Evolutionary conservation across 2,113 vertebrate species (phyloP).

Genomic region (Dicaeum eximium): DNA sequence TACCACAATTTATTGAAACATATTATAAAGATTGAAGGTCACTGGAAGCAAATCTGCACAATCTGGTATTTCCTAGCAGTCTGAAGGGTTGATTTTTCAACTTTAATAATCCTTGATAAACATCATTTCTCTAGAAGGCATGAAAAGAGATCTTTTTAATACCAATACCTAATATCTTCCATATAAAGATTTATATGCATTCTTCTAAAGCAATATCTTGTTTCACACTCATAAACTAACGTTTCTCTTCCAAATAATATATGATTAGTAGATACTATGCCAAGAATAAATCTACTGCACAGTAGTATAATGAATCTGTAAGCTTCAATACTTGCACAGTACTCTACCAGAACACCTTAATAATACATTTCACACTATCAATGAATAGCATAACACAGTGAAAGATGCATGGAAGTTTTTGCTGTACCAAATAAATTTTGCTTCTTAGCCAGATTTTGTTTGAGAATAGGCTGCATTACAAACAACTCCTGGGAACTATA

Average conservation of each 20-base stretch:
- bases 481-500: neutral
- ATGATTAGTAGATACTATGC: neutral
- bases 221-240: conserved; percentile 14
- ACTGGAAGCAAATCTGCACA: neutral
- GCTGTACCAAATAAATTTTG: neutral
- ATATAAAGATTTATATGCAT: neutral
- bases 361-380: neutral
- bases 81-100: neutral
- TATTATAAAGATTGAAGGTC: neutral
- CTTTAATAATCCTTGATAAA: neutral
- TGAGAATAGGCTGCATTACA: neutral
- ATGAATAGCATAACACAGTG: neutral
- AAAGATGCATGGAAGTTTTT: conserved; percentile 4
- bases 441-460: neutral
- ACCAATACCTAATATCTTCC: neutral
- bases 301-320: neutral
- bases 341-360: neutral
- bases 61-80: neutral
- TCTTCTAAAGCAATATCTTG: neutral
- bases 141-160: conserved; percentile 5
- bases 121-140: neutral
- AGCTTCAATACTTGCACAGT: neutral
- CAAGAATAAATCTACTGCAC: conserved; percentile 14
- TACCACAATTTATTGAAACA: neutral
- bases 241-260: conserved; percentile 40